Base-by-base conservation (phyloP, 2,888 invertebrate species). In the Epinotia ramella region DNA sequence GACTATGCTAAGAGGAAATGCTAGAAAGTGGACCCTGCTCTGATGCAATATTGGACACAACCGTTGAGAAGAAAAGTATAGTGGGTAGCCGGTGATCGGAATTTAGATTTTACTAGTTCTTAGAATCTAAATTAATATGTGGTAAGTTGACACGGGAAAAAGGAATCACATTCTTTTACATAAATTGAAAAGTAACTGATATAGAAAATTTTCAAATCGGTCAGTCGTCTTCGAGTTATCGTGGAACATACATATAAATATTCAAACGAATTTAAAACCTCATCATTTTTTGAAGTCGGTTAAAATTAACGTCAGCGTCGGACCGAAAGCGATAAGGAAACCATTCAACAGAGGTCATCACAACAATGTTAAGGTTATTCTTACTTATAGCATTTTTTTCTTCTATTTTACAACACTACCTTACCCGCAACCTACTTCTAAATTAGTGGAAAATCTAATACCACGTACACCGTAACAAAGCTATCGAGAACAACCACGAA, bases 391-490 rank as follows among this genome's bases (percentile, higher is more conserved):
- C 2, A n/a, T 62, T n/a, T n/a, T n/a, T 6, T 33, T 62, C 3
- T 9, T n/a, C 7, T 4, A 16, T 33, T n/a, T 33, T 7, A 28
- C 9, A n/a, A n/a, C 16, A 60, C 40, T 40, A 40, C 9, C 9
- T 9, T 40, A 40, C 1, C 40, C 9, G 1, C 7, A 60, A 60
- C n/a, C 33, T 24, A 2, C 9, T 1, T n/a, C 33, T 62, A n/a
- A 13, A 53, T 53, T 24, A 33, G 24, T 65, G 65, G 20, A 46
- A 64, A 65, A 49, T 13, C n/a, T 20, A n/a, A 28, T 28, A 67
- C 20, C 57, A 57, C 67, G 67, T 40, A 18, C 16, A 16, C 7
- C 5, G 16, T 62, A 60, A 65, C 65, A 65, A 65, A 49, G 65
- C 24, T 65, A 49, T 65, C 65, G 16, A 24, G 0, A 56, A 53